Base-by-base conservation (phyloP, 2,113 vertebrate species). In the Coryphaenoides rupestris region DNA sequence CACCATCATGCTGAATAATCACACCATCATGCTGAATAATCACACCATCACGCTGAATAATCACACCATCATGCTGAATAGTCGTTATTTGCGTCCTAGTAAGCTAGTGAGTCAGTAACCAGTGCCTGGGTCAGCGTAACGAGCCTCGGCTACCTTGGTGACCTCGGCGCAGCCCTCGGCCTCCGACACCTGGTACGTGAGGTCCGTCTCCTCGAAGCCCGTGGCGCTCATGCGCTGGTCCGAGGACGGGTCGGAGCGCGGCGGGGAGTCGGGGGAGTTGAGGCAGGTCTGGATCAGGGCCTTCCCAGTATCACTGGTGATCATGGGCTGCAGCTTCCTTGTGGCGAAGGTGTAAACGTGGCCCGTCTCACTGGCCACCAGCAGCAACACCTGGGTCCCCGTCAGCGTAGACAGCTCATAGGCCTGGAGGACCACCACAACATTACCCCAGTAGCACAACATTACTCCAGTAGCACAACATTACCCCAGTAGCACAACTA, bases 141-240 rank as follows among this genome's bases (percentile, higher is more conserved):
- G 13, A 40, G 6, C 33, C 33, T 12, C 13, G 9, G 6, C 13
- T 40, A 40, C 33, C 33, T 40, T 40, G 33, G 33, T 40, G 33
- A 40, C 33, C 33, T 40, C 33, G 9, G 33, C 13, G 33, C 33
- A 6, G 33, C 33, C 33, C 13, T 40, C 33, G 13, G 33, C 33
- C 33, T 40, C 33, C 9, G 33, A 40, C 90, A 99, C 96, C 89
- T 99, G 97, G 90, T 99, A 99, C 68, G 94, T 97, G 88, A 99
- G 96, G 86, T 98, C 97, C 0, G 97, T 98, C 88, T 98, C 97
- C 88, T 99, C 96, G 3, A 98, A 99, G 77, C 97, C 97, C 0
- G 95, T 99, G 79, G 97, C 97, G 0, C 97, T 99, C 97, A 99
- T 99, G 72, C 97, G 93, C 91, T 99, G 97, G 91, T 99, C 96